Evolutionary conservation across 1,140 invertebrate species (phyloP), one percentile per base, ranked within the genome.

Genomic region (Mamestra configurata): DNA sequence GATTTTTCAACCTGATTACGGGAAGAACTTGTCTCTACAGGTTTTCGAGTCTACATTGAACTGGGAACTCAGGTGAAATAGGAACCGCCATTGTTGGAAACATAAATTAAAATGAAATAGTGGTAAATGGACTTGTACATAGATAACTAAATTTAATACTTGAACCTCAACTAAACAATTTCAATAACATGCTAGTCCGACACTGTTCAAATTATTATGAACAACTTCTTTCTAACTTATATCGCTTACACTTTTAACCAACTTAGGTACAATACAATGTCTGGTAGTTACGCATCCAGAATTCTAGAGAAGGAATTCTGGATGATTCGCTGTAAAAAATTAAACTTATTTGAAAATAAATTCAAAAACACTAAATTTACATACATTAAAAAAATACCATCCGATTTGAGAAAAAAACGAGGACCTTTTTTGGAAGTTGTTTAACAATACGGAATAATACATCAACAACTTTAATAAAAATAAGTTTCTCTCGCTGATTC

Each of bases 131-230:
- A 11, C n/a, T n/a, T n/a, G n/a, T n/a, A n/a, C n/a, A n/a, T n/a
- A n/a, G 10, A 13, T 11, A 13, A 43, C 40, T 10, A n/a, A 55
- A 7, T 8, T 18, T 55, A 55, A 20, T 0, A 57, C 27, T 15
- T 57, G 53, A 57, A 10, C 20, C 24, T 22, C 11, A 57, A 27
- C 53, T 13, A 57, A 57, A 27, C 53, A 27, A 57, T 57, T 57
- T 24, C 10, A 57, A 24, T 22, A 27, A 27, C 53, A 13, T 57
- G 22, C 53, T 57, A 11, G 10, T 13, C 53, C 53, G 3, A 24
- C 20, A 24, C 24, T 55, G 20, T 24, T 55, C 53, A 55, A 10
- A 22, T 46, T 10, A 15, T 6, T 24, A 22, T 55, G 11, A 3
- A 11, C 53, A 55, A 55, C 53, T 55, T 24, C 22, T 55, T 24